These are phyloP conservation scores for Brachionus plicatilis DNA, from an alignment of 1,140 invertebrate genomes.

Conservation along the genomic window DNA sequence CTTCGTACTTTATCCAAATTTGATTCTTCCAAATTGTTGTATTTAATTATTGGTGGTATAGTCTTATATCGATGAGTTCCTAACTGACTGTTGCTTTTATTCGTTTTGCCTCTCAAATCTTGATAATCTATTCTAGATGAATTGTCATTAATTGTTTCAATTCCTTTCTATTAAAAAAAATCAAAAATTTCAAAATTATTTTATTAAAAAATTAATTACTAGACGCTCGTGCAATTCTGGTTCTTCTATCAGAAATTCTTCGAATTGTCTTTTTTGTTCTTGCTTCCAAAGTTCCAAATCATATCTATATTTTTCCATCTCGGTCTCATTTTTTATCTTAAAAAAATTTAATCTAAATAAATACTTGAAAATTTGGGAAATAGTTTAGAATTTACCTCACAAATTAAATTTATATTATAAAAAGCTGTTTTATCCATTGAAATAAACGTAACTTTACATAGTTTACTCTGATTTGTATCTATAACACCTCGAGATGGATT, in stretches of 20 bases:
- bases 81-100: conserved; percentile 43
- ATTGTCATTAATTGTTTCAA: not conserved
- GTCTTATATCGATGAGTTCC: conserved; percentile 44
- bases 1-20: conserved; percentile 11
- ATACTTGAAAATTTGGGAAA: not conserved
- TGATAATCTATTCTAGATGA: conserved; percentile 28
- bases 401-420: conserved; percentile 55
- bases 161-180: conserved; percentile 37
- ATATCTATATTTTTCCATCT: conserved; percentile 47
- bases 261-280: conserved; percentile 49
- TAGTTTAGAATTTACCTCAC: conserved; percentile 46
- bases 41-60: conserved; percentile 17
- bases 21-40: not conserved
- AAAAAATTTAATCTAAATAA: not conserved
- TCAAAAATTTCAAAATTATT: not conserved
- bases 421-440: conserved; percentile 51
- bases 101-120: conserved; percentile 23
- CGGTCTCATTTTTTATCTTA: conserved; percentile 49
- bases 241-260: conserved; percentile 55
- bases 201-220: conserved; percentile 34
- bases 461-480: conserved; percentile 45
- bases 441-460: conserved; percentile 51
- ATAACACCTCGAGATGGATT: conserved; percentile 47
- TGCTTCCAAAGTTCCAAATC: conserved; percentile 50
- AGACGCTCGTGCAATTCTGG: conserved; percentile 47